Evolutionary conservation across 2,797 vertebrate species (phyloP).

Genomic region (Pantherophis vulpinus): DNA sequence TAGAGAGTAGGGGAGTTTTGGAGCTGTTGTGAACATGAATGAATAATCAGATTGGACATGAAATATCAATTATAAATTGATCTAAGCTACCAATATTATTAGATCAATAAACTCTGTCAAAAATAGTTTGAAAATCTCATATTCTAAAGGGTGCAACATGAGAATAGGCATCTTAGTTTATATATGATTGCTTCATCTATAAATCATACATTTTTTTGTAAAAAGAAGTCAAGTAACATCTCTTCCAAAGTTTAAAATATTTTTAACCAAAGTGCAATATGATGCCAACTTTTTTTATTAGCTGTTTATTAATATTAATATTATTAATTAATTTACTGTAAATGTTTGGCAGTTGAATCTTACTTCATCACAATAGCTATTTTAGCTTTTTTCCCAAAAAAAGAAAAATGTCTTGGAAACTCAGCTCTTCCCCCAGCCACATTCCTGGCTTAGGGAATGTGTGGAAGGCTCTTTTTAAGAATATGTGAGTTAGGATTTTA

Average conservation of each 20-base stretch:
- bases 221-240: neutral
- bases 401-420: neutral
- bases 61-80: neutral
- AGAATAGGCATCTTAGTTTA: neutral
- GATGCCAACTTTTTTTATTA: neutral
- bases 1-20: neutral
- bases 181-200: neutral
- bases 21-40: neutral
- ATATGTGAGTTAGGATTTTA: neutral
- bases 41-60: neutral
- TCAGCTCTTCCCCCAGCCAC: neutral
- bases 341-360: neutral
- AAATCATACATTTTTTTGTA: neutral
- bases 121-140: neutral
- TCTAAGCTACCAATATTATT: neutral
- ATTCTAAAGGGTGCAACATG: neutral
- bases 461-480: neutral
- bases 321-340: neutral
- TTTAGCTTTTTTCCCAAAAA: neutral
- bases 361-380: neutral
- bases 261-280: neutral
- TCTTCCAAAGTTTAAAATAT: neutral
- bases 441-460: neutral
- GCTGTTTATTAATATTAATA: neutral
- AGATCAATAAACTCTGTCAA: neutral